phyloP scores from a whole-genome alignment of 2,888 invertebrate genomes.

The Nephrocerus scutellatus region DNA sequence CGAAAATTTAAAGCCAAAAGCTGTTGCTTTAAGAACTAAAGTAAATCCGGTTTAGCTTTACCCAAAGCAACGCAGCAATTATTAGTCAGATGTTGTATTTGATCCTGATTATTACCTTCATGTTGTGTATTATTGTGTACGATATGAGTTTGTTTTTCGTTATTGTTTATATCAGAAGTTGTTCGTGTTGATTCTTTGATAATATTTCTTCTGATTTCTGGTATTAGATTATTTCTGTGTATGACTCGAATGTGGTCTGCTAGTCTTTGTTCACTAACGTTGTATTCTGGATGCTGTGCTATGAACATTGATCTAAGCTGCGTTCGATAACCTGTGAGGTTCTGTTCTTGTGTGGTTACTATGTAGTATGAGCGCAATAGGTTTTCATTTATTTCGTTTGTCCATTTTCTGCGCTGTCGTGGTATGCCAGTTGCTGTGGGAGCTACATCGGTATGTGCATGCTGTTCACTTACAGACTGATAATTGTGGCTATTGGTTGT shows the following conservation, averaged over 20 bases:
- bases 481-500: conserved; percentile 8
- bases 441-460: conserved; percentile 14
- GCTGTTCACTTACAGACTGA: conserved; percentile 14
- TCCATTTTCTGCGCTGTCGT: conserved; percentile 16
- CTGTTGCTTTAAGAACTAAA: no score
- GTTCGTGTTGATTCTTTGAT: conserved; percentile 2
- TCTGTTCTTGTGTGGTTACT: conserved; percentile 7
- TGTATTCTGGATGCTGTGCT: conserved; percentile 9
- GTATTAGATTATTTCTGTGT: conserved; percentile 1
- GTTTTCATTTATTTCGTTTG: conserved; percentile 10
- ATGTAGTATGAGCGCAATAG: conserved; percentile 12
- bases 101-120: no score
- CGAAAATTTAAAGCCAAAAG: no score
- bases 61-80: no score
- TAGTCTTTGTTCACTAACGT: conserved; percentile 9
- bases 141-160: neutral
- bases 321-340: conserved; percentile 13
- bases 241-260: conserved; percentile 7
- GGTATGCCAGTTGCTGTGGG: conserved; percentile 11
- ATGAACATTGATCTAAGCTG: conserved; percentile 7
- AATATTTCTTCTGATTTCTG: conserved; percentile 3
- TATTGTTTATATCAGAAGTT: neutral
- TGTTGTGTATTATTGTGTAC: no score
- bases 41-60: no score
- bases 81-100: no score